Evolutionary conservation across 35 echinoderm and acorn worm genomes (phyloP), one percentile per base, ranked within the genome.

Genomic region (Anneissia japonica): DNA sequence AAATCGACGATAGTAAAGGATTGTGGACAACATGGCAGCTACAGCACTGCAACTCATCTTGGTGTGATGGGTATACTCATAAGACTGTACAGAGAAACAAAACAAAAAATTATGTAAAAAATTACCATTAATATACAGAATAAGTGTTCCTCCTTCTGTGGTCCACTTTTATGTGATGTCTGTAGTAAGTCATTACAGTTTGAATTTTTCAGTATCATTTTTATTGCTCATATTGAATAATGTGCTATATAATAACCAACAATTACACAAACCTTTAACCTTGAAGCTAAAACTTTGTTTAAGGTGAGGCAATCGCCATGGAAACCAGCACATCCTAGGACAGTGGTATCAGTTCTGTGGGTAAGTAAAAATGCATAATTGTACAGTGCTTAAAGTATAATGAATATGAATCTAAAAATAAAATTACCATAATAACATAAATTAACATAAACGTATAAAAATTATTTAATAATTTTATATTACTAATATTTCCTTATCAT

Each of bases 211-310:
- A 56, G n/a, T n/a, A n/a, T n/a, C n/a, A n/a, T n/a, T n/a, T n/a
- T n/a, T n/a, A n/a, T n/a, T n/a, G n/a, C n/a, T n/a, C n/a, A n/a
- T n/a, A n/a, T n/a, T n/a, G n/a, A n/a, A n/a, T n/a, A n/a, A n/a
- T n/a, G n/a, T n/a, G n/a, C n/a, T n/a, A n/a, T n/a, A n/a, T n/a
- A n/a, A n/a, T n/a, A n/a, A n/a, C n/a, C n/a, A n/a, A n/a, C n/a
- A n/a, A n/a, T n/a, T n/a, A n/a, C n/a, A n/a, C n/a, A n/a, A n/a
- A 98, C 95, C 95, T 93, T 98, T 40, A 98, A 55, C 82, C 95
- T 98, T 83, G 96, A 92, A 40, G 83, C 83, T 35, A 94, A 80
- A 37, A 99, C 89, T 85, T 94, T 99, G 72, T 86, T 86, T 77
- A 99, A 78, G 40, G 96, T 98, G 0, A 99, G 89, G 17, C 91